Evolutionary conservation across 2,888 invertebrate species (phyloP).

Genomic region (Cantharis lateralis): DNA sequence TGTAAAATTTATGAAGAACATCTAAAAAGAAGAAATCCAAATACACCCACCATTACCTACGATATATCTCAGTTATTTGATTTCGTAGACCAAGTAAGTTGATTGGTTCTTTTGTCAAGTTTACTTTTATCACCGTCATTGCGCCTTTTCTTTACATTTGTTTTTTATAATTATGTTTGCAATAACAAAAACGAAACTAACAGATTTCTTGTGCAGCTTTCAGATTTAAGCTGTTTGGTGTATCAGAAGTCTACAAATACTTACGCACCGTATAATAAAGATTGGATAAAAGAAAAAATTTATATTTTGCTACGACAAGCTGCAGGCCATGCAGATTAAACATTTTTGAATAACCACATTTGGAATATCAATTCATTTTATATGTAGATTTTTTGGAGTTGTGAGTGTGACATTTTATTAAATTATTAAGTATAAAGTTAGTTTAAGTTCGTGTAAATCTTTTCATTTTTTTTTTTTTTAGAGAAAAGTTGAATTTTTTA

Average conservation of each 20-base stretch:
- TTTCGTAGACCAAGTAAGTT: slow-evolving; percentile 86
- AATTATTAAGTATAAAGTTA: neutral
- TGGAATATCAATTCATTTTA: neutral
- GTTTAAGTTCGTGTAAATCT: neutral
- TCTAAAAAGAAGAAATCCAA: slow-evolving; percentile 91
- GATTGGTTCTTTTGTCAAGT: neutral
- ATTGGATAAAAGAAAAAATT: slow-evolving; percentile 99
- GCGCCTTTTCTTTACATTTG: neutral
- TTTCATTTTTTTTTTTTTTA: no score
- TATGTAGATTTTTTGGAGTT: neutral
- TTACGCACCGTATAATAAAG: slow-evolving; percentile 98
- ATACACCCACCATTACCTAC: slow-evolving; percentile 96
- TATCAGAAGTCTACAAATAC: slow-evolving; percentile 95
- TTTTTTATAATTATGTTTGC: neutral
- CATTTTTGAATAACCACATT: neutral
- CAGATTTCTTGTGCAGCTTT: slow-evolving; percentile 59
- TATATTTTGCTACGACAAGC: slow-evolving; percentile 93
- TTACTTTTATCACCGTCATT: neutral
- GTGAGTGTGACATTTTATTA: neutral
- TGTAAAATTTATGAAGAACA: slow-evolving; percentile 99
- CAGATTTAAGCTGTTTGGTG: slow-evolving; percentile 94
- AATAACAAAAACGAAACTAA: neutral
- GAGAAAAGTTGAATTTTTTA: neutral
- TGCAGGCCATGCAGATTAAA: slow-evolving; percentile 63
- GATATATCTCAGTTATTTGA: slow-evolving; percentile 98